Percentiles rank a stretch among this genome's conserved stretches.
phyloP scores from a whole-genome alignment of 2,113 vertebrate species.

The Bufo gargarizans region DNA sequence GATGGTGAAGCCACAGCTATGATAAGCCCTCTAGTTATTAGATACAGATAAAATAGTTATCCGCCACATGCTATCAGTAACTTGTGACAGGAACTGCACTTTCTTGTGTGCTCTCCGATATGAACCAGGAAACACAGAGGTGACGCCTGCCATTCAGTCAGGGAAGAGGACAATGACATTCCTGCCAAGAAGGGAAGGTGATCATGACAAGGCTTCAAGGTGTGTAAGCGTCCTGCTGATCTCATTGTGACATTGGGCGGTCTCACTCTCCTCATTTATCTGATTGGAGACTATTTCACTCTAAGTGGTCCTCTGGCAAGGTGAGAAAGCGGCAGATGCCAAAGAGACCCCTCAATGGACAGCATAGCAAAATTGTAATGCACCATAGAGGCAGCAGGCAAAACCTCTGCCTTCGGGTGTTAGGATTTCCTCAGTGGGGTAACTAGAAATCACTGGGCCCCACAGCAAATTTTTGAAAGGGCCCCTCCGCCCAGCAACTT shows the following conservation, averaged over 20 bases:
- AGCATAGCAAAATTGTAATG: not conserved
- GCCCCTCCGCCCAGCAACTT: too few relatives aligned
- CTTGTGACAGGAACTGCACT: not conserved
- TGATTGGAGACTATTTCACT: conserved; percentile 5
- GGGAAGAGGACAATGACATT: not conserved
- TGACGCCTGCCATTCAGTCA: not conserved
- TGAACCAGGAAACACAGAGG: not conserved
- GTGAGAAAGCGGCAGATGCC: not conserved
- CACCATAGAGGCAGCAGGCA: not conserved
- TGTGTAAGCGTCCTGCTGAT: not conserved
- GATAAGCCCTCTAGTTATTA: not conserved
- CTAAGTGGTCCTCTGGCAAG: not conserved
- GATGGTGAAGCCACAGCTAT: not conserved
- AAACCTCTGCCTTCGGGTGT: not conserved
- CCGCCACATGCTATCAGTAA: not conserved
- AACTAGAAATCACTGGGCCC: too few relatives aligned
- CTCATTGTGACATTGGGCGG: conserved; percentile 9
- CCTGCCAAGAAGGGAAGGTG: not conserved
- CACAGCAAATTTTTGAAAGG: too few relatives aligned
- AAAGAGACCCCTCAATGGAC: not conserved
- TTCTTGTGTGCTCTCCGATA: not conserved
- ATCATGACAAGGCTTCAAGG: not conserved
- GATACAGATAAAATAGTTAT: not conserved
- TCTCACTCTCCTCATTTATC: not conserved
- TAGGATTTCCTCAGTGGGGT: not conserved